Evolutionary conservation across 2,797 vertebrate species (phyloP).

Genomic region (Gallinago nigripennis): DNA sequence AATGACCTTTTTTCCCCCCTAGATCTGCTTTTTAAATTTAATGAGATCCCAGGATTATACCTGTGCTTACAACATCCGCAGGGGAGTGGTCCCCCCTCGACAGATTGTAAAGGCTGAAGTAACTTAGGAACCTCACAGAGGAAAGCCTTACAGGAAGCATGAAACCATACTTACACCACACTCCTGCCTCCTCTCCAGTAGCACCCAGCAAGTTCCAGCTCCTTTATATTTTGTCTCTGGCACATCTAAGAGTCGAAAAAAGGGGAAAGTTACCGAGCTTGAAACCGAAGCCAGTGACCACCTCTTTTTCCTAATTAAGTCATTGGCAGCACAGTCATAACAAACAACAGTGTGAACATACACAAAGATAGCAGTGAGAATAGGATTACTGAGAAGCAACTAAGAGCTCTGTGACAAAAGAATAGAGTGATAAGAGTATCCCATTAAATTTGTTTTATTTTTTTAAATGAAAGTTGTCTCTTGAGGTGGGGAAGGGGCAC

Average conservation of each 20-base stretch:
- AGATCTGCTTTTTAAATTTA: conserved; percentile 20
- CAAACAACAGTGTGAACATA: background rate
- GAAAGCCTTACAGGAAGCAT: background rate
- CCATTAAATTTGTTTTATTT: background rate
- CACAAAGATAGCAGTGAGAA: background rate
- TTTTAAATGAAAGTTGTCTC: background rate
- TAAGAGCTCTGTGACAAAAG: accelerated
- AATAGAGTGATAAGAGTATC: background rate
- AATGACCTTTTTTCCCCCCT: background rate
- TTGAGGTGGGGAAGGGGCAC: background rate
- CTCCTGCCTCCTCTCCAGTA: background rate
- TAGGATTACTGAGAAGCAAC: background rate
- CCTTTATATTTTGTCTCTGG: background rate
- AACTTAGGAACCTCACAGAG: background rate
- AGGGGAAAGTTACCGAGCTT: background rate
- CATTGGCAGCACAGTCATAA: background rate
- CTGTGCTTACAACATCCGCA: background rate
- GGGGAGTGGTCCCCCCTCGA: background rate
- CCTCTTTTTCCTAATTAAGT: background rate
- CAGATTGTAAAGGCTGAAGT: background rate
- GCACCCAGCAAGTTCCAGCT: background rate
- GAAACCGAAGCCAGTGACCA: background rate
- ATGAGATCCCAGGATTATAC: conserved; percentile 10
- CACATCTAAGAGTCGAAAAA: background rate
- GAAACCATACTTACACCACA: accelerated